These are phyloP conservation scores for Trachelus troglodyta DNA, from an alignment of 2,888 invertebrate species.

Conservation along the genomic window DNA sequence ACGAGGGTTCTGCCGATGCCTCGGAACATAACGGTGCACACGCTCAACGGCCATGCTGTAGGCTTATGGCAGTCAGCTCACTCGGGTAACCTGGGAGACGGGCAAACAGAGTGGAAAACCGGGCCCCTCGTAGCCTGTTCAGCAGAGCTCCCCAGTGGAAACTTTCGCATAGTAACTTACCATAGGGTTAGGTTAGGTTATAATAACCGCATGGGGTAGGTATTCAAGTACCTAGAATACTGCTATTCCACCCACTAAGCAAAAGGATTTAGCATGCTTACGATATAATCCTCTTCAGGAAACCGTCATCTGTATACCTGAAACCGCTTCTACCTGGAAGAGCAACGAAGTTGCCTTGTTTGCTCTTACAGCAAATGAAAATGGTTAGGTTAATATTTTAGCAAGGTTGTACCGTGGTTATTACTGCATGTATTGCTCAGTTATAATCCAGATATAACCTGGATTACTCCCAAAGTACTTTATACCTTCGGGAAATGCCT, in stretches of 20 bases:
- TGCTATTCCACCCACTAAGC: neutral
- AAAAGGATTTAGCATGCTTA: neutral
- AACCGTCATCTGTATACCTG: neutral
- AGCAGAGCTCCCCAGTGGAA: slow-evolving; percentile 1
- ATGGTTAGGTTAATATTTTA: neutral
- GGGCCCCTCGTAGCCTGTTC: slow-evolving; percentile 36
- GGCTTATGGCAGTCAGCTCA: slow-evolving; percentile 53
- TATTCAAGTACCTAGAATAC: neutral
- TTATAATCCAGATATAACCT: neutral
- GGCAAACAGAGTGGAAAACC: slow-evolving; percentile 46
- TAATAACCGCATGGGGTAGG: slow-evolving; percentile 12
- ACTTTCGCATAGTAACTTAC: neutral
- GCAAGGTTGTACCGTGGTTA: neutral
- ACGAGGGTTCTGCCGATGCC: slow-evolving; percentile 49
- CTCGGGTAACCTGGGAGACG: slow-evolving; percentile 18
- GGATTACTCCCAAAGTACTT: neutral
- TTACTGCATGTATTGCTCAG: neutral
- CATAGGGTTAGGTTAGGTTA: neutral
- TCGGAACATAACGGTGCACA: slow-evolving; percentile 57
- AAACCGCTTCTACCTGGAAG: neutral
- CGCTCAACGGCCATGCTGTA: slow-evolving; percentile 52
- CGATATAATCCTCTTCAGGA: neutral
- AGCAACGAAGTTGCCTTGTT: neutral
- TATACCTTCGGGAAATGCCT: slow-evolving; percentile 8
- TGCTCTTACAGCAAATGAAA: neutral